These are phyloP conservation scores for Trichechus manatus DNA, from an alignment of 2,113 vertebrate genomes.

Conservation along the genomic window DNA sequence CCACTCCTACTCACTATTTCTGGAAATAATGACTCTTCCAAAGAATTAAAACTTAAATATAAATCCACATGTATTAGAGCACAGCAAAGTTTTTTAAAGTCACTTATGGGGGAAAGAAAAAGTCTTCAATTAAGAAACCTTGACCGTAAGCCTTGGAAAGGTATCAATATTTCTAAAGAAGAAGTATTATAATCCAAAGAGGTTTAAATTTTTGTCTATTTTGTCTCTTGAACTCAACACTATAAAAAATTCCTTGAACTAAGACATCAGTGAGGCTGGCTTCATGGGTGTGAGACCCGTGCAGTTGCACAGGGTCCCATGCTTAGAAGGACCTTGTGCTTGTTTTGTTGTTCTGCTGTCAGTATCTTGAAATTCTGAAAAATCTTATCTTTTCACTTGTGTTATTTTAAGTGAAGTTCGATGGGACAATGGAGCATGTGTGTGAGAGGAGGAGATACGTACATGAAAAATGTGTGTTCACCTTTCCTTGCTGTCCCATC, in stretches of 20 bases:
- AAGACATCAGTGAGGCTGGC: not conserved
- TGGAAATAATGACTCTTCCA: not conserved
- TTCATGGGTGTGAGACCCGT: not conserved
- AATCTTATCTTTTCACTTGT: not conserved
- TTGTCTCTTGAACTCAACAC: not conserved
- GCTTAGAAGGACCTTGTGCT: not conserved
- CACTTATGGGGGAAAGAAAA: not conserved
- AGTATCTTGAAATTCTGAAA: not conserved
- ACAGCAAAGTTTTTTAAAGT: not conserved
- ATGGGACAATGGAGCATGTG: not conserved
- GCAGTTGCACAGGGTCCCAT: not conserved
- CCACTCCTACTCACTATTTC: not conserved
- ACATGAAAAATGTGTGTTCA: not conserved
- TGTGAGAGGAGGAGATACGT: not conserved
- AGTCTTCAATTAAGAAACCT: not conserved
- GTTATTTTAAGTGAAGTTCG: not conserved
- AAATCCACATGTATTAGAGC: not conserved
- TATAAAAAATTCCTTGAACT: not conserved
- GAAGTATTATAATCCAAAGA: constrained; percentile 2
- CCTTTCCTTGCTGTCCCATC: not conserved
- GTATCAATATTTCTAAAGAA: constrained; percentile 17
- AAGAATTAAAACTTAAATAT: not conserved
- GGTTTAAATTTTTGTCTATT: not conserved
- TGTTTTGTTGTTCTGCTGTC: not conserved
- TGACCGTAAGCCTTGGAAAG: not conserved